phyloP scores from a whole-genome alignment of 35 echinoderm and acorn worm genomes.

The Apostichopus parvimensis region DNA sequence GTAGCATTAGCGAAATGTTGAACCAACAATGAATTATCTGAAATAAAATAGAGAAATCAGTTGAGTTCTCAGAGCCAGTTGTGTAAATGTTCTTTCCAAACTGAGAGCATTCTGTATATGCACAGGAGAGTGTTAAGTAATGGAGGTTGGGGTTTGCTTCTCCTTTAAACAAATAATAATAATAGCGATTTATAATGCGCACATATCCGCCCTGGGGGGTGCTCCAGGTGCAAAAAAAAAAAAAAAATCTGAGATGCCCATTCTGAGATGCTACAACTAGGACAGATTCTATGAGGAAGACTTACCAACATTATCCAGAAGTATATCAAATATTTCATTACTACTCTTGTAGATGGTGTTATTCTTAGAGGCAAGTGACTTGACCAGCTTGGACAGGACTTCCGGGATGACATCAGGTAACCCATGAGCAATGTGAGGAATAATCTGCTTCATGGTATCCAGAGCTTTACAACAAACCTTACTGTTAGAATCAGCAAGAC shows the following conservation, averaged over 20 bases:
- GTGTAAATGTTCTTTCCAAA: no score
- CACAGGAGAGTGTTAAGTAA: no score
- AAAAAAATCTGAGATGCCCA: no score
- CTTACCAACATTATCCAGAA: constrained; percentile 95
- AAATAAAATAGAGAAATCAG: not conserved
- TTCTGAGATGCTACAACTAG: no score
- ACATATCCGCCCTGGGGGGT: no score
- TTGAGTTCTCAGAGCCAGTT: not conserved
- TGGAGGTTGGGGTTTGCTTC: no score
- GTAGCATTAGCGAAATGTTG: constrained; percentile 86
- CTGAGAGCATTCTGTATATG: no score
- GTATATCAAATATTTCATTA: constrained; percentile 77
- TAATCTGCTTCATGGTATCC: constrained; percentile 77
- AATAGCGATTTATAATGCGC: no score
- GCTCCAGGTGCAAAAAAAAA: no score
- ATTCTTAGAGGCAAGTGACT: constrained; percentile 90
- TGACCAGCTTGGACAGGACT: constrained; percentile 65
- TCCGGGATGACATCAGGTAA: constrained; percentile 69
- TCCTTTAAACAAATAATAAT: no score
- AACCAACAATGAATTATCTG: constrained; percentile 80
- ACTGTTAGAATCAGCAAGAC: constrained; percentile 88
- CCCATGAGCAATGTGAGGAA: constrained; percentile 80
- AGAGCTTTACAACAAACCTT: constrained; percentile 88
- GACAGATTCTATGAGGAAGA: not conserved
- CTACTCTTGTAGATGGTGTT: constrained; percentile 80